These are phyloP conservation scores for Nanger granti DNA, from an alignment of 2,113 vertebrate species.

Conservation along the genomic window DNA sequence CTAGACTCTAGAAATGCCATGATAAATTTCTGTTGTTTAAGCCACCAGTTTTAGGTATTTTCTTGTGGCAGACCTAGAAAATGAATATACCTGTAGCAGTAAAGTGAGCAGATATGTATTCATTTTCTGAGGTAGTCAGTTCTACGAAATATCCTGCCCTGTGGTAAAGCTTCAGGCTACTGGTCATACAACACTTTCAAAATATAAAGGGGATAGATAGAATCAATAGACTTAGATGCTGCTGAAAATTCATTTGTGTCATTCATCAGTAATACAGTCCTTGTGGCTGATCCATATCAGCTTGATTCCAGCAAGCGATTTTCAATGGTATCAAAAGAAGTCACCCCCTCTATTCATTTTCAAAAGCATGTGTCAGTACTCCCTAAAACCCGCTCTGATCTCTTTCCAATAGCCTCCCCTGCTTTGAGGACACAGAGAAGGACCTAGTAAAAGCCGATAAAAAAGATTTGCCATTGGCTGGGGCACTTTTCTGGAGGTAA, in stretches of 20 bases:
- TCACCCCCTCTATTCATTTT: constrained; percentile 58
- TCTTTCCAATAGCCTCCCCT: not conserved
- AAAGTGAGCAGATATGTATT: not conserved
- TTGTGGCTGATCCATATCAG: constrained; percentile 50
- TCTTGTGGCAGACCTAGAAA: not conserved
- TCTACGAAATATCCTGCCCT: not conserved
- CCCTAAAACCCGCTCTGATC: constrained; percentile 31
- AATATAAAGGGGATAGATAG: not conserved
- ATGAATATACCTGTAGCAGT: not conserved
- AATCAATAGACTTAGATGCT: constrained; percentile 49
- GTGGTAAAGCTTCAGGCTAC: not conserved
- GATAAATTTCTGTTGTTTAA: not conserved
- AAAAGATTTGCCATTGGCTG: constrained; percentile 38
- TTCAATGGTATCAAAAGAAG: constrained; percentile 50
- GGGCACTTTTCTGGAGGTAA: constrained; percentile 29
- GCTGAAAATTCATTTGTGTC: constrained; percentile 55
- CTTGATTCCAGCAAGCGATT: constrained; percentile 66
- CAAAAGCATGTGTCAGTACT: constrained; percentile 49
- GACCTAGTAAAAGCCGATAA: constrained; percentile 50
- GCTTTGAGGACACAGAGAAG: constrained; percentile 5
- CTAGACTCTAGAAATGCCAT: not conserved
- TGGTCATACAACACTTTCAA: not conserved
- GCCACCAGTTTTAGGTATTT: not conserved
- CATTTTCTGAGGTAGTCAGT: not conserved
- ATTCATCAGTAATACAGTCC: constrained; percentile 37